These are phyloP conservation scores for Lanistes nyassanus DNA, from an alignment of 1,140 invertebrate genomes.

Conservation along the genomic window DNA sequence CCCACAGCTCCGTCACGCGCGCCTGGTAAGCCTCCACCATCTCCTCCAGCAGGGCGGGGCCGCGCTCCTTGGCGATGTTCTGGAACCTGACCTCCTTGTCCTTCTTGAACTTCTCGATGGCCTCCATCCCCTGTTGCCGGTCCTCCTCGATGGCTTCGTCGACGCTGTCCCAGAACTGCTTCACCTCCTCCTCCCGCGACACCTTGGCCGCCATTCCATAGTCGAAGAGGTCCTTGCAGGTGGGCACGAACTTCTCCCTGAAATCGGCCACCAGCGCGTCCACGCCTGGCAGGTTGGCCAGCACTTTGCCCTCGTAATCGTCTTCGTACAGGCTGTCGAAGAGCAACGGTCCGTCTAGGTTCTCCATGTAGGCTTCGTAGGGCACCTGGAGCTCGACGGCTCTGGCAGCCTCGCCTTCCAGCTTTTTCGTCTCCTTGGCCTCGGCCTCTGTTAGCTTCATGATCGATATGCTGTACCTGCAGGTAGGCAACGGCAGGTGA, in stretches of 20 bases:
- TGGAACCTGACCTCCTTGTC: constrained; percentile 64
- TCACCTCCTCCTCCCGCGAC: constrained; percentile 75
- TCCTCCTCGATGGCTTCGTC: constrained; percentile 74
- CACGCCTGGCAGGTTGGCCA: constrained; percentile 75
- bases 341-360: constrained; percentile 77
- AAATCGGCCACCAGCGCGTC: constrained; percentile 69
- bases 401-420: too few relatives aligned
- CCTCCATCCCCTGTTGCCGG: constrained; percentile 65
- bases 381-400: constrained; percentile 31
- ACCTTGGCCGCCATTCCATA: constrained; percentile 74
- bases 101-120: constrained; percentile 68
- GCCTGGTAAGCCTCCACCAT: constrained; percentile 71
- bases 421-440: too few relatives aligned
- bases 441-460: constrained; percentile 56
- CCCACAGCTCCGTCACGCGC: constrained; percentile 75
- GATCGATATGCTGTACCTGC: constrained; percentile 33
- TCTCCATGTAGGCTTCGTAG: constrained; percentile 76
- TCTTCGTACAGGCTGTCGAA: constrained; percentile 80
- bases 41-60: constrained; percentile 58
- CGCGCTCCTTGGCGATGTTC: constrained; percentile 50
- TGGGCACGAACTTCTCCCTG: constrained; percentile 73
- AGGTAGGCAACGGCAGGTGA: too few relatives aligned
- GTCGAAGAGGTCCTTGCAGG: constrained; percentile 76
- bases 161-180: constrained; percentile 75
- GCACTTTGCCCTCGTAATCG: constrained; percentile 77